Evolutionary conservation across 2,888 invertebrate species (phyloP), one percentile per base, ranked within the genome.

Genomic region (Lasioglossum lativentre): DNA sequence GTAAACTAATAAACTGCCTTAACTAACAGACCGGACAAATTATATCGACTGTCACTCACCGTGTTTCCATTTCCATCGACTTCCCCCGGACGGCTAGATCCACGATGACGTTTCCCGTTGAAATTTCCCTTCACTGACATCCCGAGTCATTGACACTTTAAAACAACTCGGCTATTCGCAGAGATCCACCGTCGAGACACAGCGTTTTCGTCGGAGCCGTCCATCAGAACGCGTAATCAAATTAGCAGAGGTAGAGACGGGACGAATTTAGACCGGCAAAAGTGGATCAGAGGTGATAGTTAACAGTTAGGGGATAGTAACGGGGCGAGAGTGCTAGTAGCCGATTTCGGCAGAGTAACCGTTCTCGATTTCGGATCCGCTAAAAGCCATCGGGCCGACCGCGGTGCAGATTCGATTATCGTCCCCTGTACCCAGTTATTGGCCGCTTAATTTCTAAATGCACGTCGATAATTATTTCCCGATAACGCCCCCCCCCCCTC

Each of bases 391-490:
- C 70, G 40, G 73, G 23, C 12, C 52, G 23, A n/a, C 27, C 27
- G 56, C 59, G 81, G 70, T 80, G 23, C 40, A 76, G 56, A 83
- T 73, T 76, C 76, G 42, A 83, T 83, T 82, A 83, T 73, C 47
- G 30, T 76, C 34, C 30, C 66, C 30, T 66, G 52, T 66, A 38
- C 30, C 38, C 8, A 47, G 30, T 56, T 82, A 82, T 83, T 83
- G 83, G 83, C 83, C 52, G 76, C 42, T 83, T 84, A 75, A 86
- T 85, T 85, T 52, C 71, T 77, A 80, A 80, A 80, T 78, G 80
- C 45, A 73, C 8, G 68, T n/a, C 75, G 85, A 72, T 86, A 85
- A 86, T 86, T 80, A 85, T 73, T 86, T 86, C 81, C 82, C 86
- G 68, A 86, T 86, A 86, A 82, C 47, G 85, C 19, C 23, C 16